Evolutionary conservation across 1,140 invertebrate genomes (phyloP).

Genomic region (Venustaconcha ellipsiformis): DNA sequence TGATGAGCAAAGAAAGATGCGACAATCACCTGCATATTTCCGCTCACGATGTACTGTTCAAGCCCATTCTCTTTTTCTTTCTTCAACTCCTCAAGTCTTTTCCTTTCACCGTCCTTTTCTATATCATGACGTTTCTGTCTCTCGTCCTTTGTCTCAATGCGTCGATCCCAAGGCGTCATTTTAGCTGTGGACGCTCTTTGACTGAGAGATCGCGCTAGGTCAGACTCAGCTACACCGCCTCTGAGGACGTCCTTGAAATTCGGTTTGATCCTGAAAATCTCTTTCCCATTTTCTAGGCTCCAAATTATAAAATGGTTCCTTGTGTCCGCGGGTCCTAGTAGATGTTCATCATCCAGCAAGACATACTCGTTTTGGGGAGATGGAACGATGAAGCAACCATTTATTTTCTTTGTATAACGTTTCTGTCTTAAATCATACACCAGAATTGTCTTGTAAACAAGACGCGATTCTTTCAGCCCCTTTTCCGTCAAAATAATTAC

Average conservation of each 20-base stretch:
- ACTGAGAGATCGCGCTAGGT: constrained; percentile 16
- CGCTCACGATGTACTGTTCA: constrained; percentile 63
- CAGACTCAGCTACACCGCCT: constrained; percentile 20
- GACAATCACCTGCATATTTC: constrained; percentile 60
- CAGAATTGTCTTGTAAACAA: constrained; percentile 61
- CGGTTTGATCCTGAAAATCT: constrained; percentile 55
- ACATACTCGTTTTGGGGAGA: constrained; percentile 63
- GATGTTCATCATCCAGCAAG: constrained; percentile 57
- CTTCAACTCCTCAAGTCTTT: constrained; percentile 50
- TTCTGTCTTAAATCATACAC: constrained; percentile 61
- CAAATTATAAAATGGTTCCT: constrained; percentile 64
- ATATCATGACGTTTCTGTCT: constrained; percentile 45
- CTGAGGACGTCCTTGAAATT: constrained; percentile 49
- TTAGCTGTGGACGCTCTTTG: constrained; percentile 37
- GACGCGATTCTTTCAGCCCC: constrained; percentile 56
- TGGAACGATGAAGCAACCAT: constrained; percentile 62
- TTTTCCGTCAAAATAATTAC: constrained; percentile 63
- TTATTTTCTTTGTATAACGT: constrained; percentile 54
- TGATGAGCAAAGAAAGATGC: constrained; percentile 67
- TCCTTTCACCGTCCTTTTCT: constrained; percentile 51
- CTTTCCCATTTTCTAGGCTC: constrained; percentile 60
- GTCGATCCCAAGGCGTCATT: constrained; percentile 64
- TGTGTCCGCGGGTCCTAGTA: constrained; percentile 62
- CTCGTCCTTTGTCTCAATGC: constrained; percentile 53
- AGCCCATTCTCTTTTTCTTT: constrained; percentile 64